These are phyloP conservation scores for Athene noctua DNA, from an alignment of 2,113 vertebrate species.

Conservation along the genomic window DNA sequence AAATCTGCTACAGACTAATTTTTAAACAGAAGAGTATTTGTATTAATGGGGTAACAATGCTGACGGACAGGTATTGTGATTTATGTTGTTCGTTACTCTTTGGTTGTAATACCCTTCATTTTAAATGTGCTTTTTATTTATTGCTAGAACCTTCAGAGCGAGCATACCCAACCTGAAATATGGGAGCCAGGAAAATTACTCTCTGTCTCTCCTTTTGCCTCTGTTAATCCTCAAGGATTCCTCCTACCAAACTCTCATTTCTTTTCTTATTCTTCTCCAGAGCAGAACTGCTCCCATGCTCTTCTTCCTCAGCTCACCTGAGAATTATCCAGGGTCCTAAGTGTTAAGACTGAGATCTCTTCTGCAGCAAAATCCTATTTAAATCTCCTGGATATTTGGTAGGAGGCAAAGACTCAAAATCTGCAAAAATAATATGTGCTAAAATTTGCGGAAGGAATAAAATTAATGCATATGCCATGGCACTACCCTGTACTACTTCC, in stretches of 20 bases:
- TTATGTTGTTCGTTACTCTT: not conserved
- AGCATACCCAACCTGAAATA: not conserved
- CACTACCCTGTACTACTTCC: conserved; percentile 41
- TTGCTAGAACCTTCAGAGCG: not conserved
- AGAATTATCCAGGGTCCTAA: not conserved
- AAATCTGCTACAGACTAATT: not conserved
- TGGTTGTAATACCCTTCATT: not conserved
- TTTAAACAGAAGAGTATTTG: not conserved
- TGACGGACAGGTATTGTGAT: not conserved
- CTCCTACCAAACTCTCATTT: not conserved
- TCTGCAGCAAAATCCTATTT: not conserved
- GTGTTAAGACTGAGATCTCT: not conserved
- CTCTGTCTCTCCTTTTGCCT: not conserved
- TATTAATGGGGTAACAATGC: not conserved
- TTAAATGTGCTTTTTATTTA: not conserved
- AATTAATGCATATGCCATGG: conserved; percentile 54
- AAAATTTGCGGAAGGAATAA: conserved; percentile 49
- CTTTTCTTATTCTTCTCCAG: not conserved
- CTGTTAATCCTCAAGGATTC: not conserved
- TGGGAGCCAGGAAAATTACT: not conserved
- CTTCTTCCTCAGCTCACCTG: not conserved
- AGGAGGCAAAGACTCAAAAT: conserved; percentile 32
- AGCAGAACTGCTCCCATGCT: not conserved
- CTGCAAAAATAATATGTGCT: conserved; percentile 48
- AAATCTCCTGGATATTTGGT: conserved; percentile 37